Conservation (phyloP, 2,797 vertebrate species). For the Zenarchopterus dispar region DNA sequence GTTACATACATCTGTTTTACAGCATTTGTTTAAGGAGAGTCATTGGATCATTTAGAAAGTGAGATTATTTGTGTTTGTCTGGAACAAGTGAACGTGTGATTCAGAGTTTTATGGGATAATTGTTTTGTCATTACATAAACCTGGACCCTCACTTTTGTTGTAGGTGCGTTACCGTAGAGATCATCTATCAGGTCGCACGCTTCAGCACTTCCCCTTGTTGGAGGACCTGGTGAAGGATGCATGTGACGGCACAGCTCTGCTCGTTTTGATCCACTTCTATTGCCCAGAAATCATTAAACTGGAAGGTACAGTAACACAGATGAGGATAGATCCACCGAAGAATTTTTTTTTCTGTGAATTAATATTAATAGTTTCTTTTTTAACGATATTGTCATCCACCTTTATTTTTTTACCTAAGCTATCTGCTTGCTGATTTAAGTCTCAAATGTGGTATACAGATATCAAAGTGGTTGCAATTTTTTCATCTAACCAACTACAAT, state of each 20-base stretch:
- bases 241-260: conserved; percentile 89
- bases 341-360: too few species aligned
- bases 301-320: conserved; percentile 83
- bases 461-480: neutral
- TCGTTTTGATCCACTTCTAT: conserved; percentile 93
- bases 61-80: conserved; percentile 19
- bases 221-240: conserved; percentile 93
- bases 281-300: conserved; percentile 93
- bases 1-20: neutral
- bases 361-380: too few species aligned
- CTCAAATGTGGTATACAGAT: neutral
- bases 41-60: conserved; percentile 3
- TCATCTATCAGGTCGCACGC: conserved; percentile 87
- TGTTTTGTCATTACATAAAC: conserved; percentile 3
- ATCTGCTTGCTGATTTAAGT: neutral
- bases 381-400: too few species aligned
- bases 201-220: conserved; percentile 90
- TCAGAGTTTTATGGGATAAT: conserved; percentile 2
- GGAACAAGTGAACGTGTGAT: conserved; percentile 11
- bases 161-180: conserved; percentile 96
- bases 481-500: neutral
- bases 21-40: conserved; percentile 13
- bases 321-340: neutral
- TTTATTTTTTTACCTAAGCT: neutral
- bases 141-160: conserved; percentile 5